phyloP scores from a whole-genome alignment of 37 sponge, comb jelly and placozoan species.

The Chondrilla cf. caribensis region DNA sequence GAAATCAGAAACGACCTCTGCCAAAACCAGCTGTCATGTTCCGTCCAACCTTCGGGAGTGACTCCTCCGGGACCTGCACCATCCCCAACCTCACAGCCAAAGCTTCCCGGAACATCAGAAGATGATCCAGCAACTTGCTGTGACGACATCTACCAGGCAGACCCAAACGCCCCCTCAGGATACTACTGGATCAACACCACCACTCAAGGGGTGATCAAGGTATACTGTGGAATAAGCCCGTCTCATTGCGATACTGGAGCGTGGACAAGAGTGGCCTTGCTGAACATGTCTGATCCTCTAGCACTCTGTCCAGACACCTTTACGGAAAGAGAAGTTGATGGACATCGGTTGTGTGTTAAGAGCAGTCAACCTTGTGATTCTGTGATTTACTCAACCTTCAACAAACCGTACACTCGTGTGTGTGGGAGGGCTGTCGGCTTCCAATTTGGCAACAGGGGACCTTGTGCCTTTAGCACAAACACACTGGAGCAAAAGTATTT shows the following conservation, averaged over 20 bases:
- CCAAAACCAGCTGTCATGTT: too few relatives aligned
- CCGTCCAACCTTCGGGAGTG: too few relatives aligned
- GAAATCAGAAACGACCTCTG: neutral
- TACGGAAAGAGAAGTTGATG: neutral
- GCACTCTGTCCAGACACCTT: neutral
- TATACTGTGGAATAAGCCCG: neutral
- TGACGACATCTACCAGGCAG: too few relatives aligned
- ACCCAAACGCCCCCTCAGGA: too few relatives aligned
- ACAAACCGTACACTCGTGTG: neutral
- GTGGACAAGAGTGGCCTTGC: neutral
- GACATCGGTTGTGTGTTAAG: neutral
- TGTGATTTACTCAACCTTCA: too few relatives aligned
- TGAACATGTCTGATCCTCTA: neutral
- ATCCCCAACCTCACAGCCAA: too few relatives aligned
- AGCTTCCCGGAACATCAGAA: too few relatives aligned
- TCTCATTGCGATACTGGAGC: neutral
- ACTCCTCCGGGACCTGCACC: too few relatives aligned
- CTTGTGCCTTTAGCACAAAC: neutral
- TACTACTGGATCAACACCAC: too few relatives aligned
- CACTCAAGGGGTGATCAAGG: too few relatives aligned
- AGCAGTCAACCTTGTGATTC: neutral
- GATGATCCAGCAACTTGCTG: too few relatives aligned
- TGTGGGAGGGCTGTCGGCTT: conserved; percentile 24
- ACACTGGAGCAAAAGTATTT: neutral
- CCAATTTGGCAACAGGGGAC: neutral